Evolutionary conservation across 1,140 invertebrate genomes (phyloP), one percentile per base, ranked within the genome.

Genomic region (Sesamia nonagrioides): DNA sequence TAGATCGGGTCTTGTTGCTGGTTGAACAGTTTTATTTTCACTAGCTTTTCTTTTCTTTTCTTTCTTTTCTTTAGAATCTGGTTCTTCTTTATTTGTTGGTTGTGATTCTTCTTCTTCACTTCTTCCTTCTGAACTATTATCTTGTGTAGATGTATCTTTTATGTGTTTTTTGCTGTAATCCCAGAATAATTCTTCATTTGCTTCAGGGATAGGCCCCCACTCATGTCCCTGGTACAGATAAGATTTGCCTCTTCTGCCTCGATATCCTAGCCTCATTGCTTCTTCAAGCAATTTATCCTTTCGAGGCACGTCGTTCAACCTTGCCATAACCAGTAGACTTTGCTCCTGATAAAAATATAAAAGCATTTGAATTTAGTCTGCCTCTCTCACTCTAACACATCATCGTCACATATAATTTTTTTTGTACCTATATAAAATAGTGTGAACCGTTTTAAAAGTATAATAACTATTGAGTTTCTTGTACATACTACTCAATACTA

Each of bases 141-240:
- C 11, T 40, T 74, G 37, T 45, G 45, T 21, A 9, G 13, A n/a
- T 27, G 6, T 42, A n/a, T 58, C 33, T 45, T 69, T 6, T 21
- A 15, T 9, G 11, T 60, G 37, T 63, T 21, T 63, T 52, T 61
- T 7, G 33, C 21, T 18, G 54, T 72, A 35, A 27, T 73, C 54
- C 68, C 79, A 82, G 8, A 78, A 88, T 0, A 81, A 45, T 15
- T 69, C 27, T 8, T 91, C 91, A 1, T 89, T 86, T 0, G 77
- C 84, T 72, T 92, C 91, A 2, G 83, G 82, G 54, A 92, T 87
- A 1, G 91, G 91, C 86, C 89, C 86, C 91, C 91, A 91, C 8
- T 89, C 80, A 52, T 92, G 89, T 1, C 91, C 91, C 42, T 88
- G 87, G 77, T 92, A 91, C 15, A 92, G 66, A 42, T 91, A 91